These are phyloP conservation scores for Caenorhabditis brenneri DNA, from an alignment of 1,140 invertebrate species.

Conservation along the genomic window DNA sequence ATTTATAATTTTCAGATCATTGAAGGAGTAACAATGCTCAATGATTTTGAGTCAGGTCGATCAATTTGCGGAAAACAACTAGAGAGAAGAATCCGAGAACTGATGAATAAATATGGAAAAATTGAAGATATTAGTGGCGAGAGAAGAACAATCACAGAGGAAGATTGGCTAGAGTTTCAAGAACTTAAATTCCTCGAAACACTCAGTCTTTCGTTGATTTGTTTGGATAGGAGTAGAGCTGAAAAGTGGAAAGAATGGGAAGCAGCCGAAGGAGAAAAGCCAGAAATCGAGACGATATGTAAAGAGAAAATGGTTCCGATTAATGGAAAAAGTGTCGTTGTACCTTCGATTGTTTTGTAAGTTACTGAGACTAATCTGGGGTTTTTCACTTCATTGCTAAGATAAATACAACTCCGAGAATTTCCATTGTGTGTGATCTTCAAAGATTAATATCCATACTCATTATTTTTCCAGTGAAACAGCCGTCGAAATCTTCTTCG, in stretches of 20 bases:
- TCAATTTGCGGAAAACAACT: background rate
- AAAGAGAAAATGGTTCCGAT: background rate
- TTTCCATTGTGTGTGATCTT: too few species aligned
- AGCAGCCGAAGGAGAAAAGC: background rate
- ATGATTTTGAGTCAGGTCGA: background rate
- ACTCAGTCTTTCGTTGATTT: slow-evolving; percentile 4
- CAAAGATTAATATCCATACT: too few species aligned
- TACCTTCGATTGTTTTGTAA: slow-evolving; percentile 1
- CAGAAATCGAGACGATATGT: background rate
- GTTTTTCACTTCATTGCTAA: too few species aligned
- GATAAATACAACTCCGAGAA: too few species aligned
- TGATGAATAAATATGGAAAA: slow-evolving; percentile 2
- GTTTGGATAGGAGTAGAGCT: background rate
- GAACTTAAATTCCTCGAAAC: background rate
- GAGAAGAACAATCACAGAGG: background rate
- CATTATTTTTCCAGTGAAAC: slow-evolving; percentile 34
- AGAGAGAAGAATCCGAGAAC: background rate
- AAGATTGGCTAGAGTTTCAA: slow-evolving; percentile 6
- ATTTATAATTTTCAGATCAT: background rate
- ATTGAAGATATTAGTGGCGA: background rate
- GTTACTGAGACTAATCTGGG: background rate
- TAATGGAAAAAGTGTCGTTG: background rate
- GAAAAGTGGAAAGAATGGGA: slow-evolving; percentile 15
- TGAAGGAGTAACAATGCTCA: slow-evolving; percentile 18
- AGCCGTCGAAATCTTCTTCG: background rate